Evolutionary conservation across 2,797 vertebrate species (phyloP).

Genomic region (Manis javanica): DNA sequence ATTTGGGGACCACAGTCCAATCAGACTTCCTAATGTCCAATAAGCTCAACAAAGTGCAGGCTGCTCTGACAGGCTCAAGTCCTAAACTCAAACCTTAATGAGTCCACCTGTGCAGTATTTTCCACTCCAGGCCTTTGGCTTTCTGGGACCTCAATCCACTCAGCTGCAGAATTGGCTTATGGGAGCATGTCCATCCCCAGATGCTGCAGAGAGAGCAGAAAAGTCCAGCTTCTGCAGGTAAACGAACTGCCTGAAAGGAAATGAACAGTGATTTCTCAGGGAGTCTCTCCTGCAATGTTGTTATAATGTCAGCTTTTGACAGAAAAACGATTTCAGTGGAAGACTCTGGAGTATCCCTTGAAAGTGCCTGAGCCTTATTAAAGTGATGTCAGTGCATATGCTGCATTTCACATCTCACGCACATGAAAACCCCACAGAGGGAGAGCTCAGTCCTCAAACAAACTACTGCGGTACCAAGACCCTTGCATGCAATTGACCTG

Average conservation of each 20-base stretch:
- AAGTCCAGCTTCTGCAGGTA: constrained; percentile 54
- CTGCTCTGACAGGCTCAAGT: constrained; percentile 33
- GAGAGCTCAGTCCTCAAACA: not conserved
- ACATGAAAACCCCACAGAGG: not conserved
- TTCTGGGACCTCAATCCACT: constrained; percentile 81
- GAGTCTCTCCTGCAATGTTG: constrained; percentile 73
- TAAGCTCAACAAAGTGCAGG: constrained; percentile 75
- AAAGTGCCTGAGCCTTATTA: constrained; percentile 73
- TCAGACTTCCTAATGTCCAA: constrained; percentile 68
- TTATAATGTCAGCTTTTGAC: constrained; percentile 67
- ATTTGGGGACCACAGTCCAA: constrained; percentile 58
- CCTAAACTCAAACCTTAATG: constrained; percentile 83
- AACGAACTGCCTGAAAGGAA: constrained; percentile 76
- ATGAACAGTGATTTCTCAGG: constrained; percentile 70
- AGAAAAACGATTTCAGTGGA: constrained; percentile 48
- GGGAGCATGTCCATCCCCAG: constrained; percentile 67
- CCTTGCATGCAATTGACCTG: not conserved
- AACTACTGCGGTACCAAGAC: not conserved
- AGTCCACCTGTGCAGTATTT: constrained; percentile 71
- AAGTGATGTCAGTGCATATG: constrained; percentile 19
- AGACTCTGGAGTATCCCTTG: constrained; percentile 38
- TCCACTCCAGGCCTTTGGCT: constrained; percentile 82
- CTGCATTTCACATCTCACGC: not conserved
- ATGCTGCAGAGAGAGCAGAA: constrained; percentile 6
- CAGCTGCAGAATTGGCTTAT: constrained; percentile 84